phyloP scores from a whole-genome alignment of 1,140 invertebrate genomes.

The Calliphora vicina region DNA sequence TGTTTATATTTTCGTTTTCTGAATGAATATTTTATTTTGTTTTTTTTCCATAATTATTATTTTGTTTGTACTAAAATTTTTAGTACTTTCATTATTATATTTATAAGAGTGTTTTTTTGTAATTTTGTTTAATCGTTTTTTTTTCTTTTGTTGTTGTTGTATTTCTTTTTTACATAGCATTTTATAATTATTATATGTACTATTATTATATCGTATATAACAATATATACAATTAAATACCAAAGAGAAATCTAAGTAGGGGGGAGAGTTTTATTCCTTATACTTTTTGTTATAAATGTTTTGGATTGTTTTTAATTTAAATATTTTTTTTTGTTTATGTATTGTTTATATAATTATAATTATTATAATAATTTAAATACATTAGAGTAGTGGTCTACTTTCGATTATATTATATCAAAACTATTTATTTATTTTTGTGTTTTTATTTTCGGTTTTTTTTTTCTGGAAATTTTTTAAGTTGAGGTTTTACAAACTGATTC shows the following conservation, averaged over 20 bases:
- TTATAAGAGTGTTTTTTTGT: background rate
- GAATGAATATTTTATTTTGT: background rate
- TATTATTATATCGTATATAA: slow-evolving; percentile 28
- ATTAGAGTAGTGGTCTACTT: background rate
- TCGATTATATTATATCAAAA: slow-evolving; percentile 1
- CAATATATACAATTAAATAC: slow-evolving; percentile 32
- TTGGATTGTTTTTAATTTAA: background rate
- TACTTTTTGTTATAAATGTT: background rate
- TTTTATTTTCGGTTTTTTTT: background rate
- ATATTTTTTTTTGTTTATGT: background rate
- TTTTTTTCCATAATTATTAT: background rate
- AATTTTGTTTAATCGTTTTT: background rate
- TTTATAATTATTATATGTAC: slow-evolving; percentile 23
- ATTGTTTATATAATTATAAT: background rate
- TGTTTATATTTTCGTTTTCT: background rate
- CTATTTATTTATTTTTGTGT: background rate
- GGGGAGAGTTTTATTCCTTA: background rate
- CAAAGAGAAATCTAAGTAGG: slow-evolving; percentile 13
- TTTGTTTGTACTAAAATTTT: slow-evolving; percentile 19
- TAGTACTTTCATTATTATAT: background rate
- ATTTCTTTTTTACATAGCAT: slow-evolving; percentile 23
- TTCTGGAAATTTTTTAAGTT: background rate
- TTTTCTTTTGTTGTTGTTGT: background rate
- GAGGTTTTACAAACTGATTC: background rate
- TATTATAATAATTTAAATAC: slow-evolving; percentile 3